Percentiles rank a stretch among this genome's conserved stretches.
phyloP scores from a whole-genome alignment of 2,888 invertebrate genomes.

The Macrosiphum euphorbiae region DNA sequence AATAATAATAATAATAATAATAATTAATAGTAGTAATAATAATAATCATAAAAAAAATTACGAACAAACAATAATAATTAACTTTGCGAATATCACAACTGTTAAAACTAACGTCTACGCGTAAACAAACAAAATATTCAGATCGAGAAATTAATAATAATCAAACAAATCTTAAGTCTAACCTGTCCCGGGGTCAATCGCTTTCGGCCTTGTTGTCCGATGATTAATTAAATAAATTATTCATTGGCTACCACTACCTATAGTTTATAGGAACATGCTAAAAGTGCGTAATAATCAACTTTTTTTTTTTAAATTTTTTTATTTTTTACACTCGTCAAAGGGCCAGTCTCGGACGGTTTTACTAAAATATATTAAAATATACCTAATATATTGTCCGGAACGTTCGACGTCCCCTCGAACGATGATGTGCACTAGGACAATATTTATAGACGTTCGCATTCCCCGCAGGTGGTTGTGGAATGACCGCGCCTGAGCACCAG shows the following conservation, averaged over 20 bases:
- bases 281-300: conserved; percentile 46
- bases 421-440: background rate
- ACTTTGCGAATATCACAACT: conserved; percentile 63
- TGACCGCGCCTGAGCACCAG: conserved; percentile 34
- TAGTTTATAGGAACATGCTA: conserved; percentile 55
- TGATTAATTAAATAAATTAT: background rate
- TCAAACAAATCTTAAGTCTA: conserved; percentile 54
- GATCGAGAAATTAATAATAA: conserved; percentile 49
- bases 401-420: background rate
- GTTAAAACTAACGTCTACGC: conserved; percentile 54
- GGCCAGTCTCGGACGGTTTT: conserved; percentile 29
- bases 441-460: conserved; percentile 12
- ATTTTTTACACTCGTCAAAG: conserved; percentile 14
- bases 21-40: conserved; percentile 54
- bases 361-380: conserved; percentile 44
- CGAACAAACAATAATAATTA: conserved; percentile 61
- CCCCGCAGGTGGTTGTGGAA: background rate
- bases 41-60: conserved; percentile 49
- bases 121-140: conserved; percentile 57
- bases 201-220: conserved; percentile 41
- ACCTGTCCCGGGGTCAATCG: conserved; percentile 47
- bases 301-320: background rate
- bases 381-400: background rate
- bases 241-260: conserved; percentile 56
- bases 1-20: conserved; percentile 44